Percentiles rank a stretch among this genome's conserved stretches.
Conservation (phyloP, 2,113 vertebrate genomes). For the Poeciliopsis retropinna region DNA sequence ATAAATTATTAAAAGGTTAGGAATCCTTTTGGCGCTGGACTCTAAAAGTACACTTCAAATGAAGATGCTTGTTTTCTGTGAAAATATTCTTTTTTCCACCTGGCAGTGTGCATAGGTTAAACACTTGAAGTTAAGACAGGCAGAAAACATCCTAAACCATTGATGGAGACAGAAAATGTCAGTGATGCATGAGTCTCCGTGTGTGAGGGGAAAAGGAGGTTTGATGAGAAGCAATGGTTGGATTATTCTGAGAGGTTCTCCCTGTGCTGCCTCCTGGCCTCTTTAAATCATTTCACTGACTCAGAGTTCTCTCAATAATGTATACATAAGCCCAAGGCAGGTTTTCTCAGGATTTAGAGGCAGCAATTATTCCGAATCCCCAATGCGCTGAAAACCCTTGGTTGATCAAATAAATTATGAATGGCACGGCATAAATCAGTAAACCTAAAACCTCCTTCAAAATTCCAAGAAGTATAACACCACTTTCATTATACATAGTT, state of each 20-base stretch:
- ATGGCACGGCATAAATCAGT: slow-evolving; percentile 31
- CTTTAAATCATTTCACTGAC: slow-evolving; percentile 57
- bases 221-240: slow-evolving; percentile 30
- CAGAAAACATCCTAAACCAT: slow-evolving; percentile 32
- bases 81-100: not conserved
- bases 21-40: too few species aligned
- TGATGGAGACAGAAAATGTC: slow-evolving; percentile 26
- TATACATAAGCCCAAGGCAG: slow-evolving; percentile 46
- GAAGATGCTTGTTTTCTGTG: not conserved
- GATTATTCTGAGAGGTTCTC: slow-evolving; percentile 37
- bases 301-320: slow-evolving; percentile 54
- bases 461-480: slow-evolving; percentile 14
- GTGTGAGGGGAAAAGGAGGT: not conserved
- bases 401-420: slow-evolving; percentile 58
- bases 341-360: slow-evolving; percentile 56
- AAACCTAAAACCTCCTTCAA: slow-evolving; percentile 32
- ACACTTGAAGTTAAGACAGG: slow-evolving; percentile 15
- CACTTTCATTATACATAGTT: slow-evolving; percentile 27
- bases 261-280: slow-evolving; percentile 20
- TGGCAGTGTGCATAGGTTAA: slow-evolving; percentile 2
- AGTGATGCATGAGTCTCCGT: slow-evolving; percentile 9
- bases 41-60: not conserved
- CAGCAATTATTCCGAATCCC: slow-evolving; percentile 50
- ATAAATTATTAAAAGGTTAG: not conserved
- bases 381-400: not conserved